Evolutionary conservation across 2,888 invertebrate species (phyloP).

Genomic region (Diplazon laetatorius): DNA sequence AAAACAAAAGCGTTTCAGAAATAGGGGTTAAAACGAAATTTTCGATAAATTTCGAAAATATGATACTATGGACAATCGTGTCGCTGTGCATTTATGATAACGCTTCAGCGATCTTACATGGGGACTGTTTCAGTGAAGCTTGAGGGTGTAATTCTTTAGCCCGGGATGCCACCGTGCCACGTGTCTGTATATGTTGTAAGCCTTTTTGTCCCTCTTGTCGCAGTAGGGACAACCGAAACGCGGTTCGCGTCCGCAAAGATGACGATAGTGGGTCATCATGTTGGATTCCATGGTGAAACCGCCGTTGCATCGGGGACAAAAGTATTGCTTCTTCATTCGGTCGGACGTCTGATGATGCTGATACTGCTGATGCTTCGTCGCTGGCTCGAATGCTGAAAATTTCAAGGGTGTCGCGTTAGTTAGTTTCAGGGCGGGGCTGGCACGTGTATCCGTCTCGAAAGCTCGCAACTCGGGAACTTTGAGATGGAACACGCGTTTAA

Average conservation of each 20-base stretch:
- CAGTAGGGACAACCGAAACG: constrained; percentile 75
- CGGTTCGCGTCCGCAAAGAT: constrained; percentile 75
- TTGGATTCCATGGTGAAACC: constrained; percentile 71
- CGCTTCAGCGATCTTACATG: constrained; percentile 43
- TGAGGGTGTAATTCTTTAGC: constrained; percentile 66
- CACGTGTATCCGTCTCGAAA: constrained; percentile 27
- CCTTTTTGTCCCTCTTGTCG: constrained; percentile 74
- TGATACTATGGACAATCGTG: not conserved
- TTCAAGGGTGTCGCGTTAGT: constrained; percentile 44
- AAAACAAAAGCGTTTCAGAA: too few relatives aligned
- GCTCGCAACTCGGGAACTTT: not conserved
- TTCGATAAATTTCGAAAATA: not conserved
- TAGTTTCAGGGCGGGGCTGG: not conserved
- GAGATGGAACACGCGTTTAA: constrained; percentile 21
- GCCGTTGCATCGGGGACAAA: constrained; percentile 66
- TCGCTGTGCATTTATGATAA: constrained; percentile 36
- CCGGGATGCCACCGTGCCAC: constrained; percentile 73
- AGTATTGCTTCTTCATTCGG: constrained; percentile 60
- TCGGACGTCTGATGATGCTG: constrained; percentile 42
- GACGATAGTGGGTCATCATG: constrained; percentile 75
- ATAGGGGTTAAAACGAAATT: not conserved
- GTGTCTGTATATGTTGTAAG: constrained; percentile 75
- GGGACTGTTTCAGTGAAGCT: constrained; percentile 68
- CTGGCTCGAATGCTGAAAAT: constrained; percentile 53
- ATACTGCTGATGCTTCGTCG: constrained; percentile 38